Percentiles rank a stretch among this genome's conserved stretches.
phyloP scores from a whole-genome alignment of 2,797 vertebrate species.

The Sebastiscus tertius region DNA sequence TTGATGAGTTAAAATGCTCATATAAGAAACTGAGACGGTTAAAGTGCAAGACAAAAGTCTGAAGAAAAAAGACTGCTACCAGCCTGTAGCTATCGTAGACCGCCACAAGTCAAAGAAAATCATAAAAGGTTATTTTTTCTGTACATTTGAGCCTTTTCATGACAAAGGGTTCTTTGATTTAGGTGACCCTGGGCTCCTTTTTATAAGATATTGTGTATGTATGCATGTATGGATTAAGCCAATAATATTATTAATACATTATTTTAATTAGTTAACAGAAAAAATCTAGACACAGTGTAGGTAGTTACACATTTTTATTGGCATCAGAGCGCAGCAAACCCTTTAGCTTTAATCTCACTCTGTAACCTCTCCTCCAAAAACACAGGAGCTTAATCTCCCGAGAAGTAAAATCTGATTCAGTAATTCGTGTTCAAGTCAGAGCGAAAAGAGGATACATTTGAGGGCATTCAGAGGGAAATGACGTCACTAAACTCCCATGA shows the following conservation, averaged over 20 bases:
- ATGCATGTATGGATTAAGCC: neutral
- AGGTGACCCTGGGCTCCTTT: neutral
- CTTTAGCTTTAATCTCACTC: conserved; percentile 58
- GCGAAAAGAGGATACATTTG: conserved; percentile 48
- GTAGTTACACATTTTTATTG: conserved; percentile 5
- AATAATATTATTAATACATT: neutral
- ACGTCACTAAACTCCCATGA: conserved; percentile 51
- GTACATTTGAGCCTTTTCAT: neutral
- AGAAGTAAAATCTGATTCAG: conserved; percentile 64
- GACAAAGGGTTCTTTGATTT: neutral
- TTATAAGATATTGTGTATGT: neutral
- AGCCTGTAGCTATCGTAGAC: no score
- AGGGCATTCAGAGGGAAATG: conserved; percentile 49
- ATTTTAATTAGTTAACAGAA: neutral
- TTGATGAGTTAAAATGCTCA: neutral
- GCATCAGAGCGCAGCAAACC: conserved; percentile 6
- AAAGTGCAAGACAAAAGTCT: neutral
- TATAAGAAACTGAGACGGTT: neutral
- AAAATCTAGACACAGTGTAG: neutral
- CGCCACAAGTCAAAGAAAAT: no score
- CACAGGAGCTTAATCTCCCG: conserved; percentile 65
- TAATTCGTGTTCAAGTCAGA: conserved; percentile 59
- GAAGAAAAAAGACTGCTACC: no score
- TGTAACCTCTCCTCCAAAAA: conserved; percentile 52
- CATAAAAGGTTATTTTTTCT: neutral